Base-by-base conservation (phyloP, 2,888 invertebrate genomes). In the Alloscopus bannaensis region DNA sequence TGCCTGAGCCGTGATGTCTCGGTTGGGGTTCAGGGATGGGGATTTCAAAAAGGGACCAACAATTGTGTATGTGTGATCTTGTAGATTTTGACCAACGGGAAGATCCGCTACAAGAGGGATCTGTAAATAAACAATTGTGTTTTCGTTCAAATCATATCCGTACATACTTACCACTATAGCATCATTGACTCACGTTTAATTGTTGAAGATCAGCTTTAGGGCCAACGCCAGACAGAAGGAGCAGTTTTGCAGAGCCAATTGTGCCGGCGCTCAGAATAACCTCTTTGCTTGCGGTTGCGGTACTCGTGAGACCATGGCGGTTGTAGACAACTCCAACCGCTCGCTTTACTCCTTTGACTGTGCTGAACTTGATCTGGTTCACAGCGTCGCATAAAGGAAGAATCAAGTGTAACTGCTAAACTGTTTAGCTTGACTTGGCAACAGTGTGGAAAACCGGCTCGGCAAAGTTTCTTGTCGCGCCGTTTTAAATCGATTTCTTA, bases 131-230 rank as follows among this genome's bases (percentile, higher is more conserved):
- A 22, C 3, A 62, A 36, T 40, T 40, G 11, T 64, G 3, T 36
- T 36, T 13, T 36, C 8, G 13, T 36, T 8, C 6, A 36, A 36
- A 36, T 36, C 20, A 52, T 22, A 16, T 16, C 24, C 24, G 20
- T 3, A 16, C 24, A 24, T 3, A 36, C 22, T 52, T 8, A 52
- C 22, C 20, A 52, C 22, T 11, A 16, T 3, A 47, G 4, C n/a
- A 47, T 18, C 8, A 13, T 6, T 29, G 13, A n/a, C 18, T 70
- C 29, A 70, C 70, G 0, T 59, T 55, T 4, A 70, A 47, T 0
- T 18, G 28, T 65, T 89, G 88, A 11, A 75, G 60, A 28, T 75
- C 66, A 3, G 22, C 29, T 1, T 6, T 26, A 0, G 80, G 80
- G 3, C 81, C 81, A 47, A 81, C 57, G 2, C 81, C 81, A 18